Evolutionary conservation across 2,797 vertebrate genomes (phyloP).

Genomic region (Pangasius macronema): DNA sequence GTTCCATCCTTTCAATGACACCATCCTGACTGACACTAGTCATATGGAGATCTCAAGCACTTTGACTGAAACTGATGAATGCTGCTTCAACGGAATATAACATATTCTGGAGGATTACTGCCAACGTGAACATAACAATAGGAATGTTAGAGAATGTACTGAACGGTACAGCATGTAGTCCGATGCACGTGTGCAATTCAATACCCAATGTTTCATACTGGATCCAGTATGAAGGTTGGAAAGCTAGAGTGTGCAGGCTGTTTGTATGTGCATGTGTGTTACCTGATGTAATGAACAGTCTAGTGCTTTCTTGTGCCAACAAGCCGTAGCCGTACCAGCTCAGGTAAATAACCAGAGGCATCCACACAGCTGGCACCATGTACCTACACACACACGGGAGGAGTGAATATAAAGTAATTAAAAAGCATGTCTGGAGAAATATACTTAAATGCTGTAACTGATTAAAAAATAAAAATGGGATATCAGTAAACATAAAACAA

Average conservation of each 20-base stretch:
- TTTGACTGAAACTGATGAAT: neutral
- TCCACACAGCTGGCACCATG: conserved; percentile 88
- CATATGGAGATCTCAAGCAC: neutral
- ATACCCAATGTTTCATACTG: neutral
- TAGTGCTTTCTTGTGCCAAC: conserved; percentile 81
- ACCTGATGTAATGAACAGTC: conserved; percentile 86
- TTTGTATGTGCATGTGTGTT: conserved; percentile 44
- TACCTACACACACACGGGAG: conserved; percentile 77
- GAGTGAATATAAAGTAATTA: neutral
- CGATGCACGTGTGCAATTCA: neutral
- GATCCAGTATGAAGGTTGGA: neutral
- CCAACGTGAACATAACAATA: neutral
- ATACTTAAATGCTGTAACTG: neutral
- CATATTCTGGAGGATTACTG: neutral
- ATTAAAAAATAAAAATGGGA: neutral
- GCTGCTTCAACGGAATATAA: neutral
- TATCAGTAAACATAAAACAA: neutral
- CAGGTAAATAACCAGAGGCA: conserved; percentile 85
- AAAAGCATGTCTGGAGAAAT: neutral
- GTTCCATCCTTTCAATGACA: neutral
- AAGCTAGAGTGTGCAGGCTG: neutral
- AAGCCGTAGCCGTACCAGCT: conserved; percentile 84
- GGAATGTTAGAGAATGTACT: neutral
- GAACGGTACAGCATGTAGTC: too few relatives aligned
- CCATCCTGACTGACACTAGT: neutral